phyloP scores from a whole-genome alignment of 2,797 vertebrate genomes.

The Macropus fuliginosus region DNA sequence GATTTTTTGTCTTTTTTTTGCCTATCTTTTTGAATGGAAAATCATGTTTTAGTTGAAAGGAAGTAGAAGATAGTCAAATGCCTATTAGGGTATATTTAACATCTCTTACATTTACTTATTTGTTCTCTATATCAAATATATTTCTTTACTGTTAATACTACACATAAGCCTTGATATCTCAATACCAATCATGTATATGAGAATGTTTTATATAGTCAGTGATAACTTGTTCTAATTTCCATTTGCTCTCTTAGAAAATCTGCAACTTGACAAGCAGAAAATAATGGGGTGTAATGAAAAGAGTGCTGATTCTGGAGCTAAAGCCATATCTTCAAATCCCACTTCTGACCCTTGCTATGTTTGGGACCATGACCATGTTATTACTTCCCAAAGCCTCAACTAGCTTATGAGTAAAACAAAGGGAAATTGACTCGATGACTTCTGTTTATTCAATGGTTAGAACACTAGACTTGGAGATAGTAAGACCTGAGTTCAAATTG shows the following conservation, averaged over 20 bases:
- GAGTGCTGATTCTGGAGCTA: not conserved
- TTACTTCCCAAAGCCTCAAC: not conserved
- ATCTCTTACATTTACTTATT: slow-evolving; percentile 54
- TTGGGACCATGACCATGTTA: not conserved
- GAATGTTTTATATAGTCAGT: slow-evolving; percentile 45
- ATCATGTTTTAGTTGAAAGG: slow-evolving; percentile 41
- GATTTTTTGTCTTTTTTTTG: not conserved
- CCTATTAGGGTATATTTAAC: not conserved
- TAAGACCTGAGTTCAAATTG: not conserved
- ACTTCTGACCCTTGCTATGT: not conserved
- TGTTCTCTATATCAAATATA: slow-evolving; percentile 57
- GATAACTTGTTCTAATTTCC: slow-evolving; percentile 34
- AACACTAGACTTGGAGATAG: not conserved
- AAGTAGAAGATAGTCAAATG: slow-evolving; percentile 34
- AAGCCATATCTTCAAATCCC: not conserved
- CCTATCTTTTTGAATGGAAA: slow-evolving; percentile 23
- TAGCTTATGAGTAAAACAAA: not conserved
- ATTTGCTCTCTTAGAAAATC: slow-evolving; percentile 57
- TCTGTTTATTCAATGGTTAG: not conserved
- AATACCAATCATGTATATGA: slow-evolving; percentile 59
- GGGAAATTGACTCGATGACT: not conserved
- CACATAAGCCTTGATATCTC: slow-evolving; percentile 53
- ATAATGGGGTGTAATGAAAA: slow-evolving; percentile 30
- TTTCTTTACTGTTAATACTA: slow-evolving; percentile 57
- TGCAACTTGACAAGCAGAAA: slow-evolving; percentile 44